phyloP scores from a whole-genome alignment of 2,888 invertebrate species.

The Caenorhabditis virilis region DNA sequence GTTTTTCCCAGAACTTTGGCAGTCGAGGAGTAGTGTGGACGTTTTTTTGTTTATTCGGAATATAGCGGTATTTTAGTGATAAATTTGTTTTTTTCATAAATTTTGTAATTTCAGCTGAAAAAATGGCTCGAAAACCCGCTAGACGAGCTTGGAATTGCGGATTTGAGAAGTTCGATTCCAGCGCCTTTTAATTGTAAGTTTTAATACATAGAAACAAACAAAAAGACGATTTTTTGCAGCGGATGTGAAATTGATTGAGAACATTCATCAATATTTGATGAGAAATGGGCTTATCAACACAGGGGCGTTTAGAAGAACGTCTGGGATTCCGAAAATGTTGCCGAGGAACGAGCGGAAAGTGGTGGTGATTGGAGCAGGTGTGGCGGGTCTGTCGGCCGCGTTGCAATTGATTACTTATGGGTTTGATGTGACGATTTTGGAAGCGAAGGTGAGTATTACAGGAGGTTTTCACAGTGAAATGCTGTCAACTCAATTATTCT shows the following conservation, averaged over 20 bases:
- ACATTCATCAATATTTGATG: constrained; percentile 88
- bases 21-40: constrained; percentile 10
- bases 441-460: constrained; percentile 49
- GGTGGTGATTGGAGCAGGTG: constrained; percentile 67
- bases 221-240: constrained; percentile 7
- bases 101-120: too few species aligned
- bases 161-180: constrained; percentile 80
- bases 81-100: too few species aligned
- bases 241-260: constrained; percentile 57
- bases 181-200: constrained; percentile 80
- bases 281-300: constrained; percentile 96
- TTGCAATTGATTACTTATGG: constrained; percentile 61
- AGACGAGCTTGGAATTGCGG: constrained; percentile 83
- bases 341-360: constrained; percentile 32
- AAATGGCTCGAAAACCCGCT: constrained; percentile 95
- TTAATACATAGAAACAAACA: not conserved
- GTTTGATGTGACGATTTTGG: constrained; percentile 63
- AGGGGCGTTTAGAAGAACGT: constrained; percentile 78
- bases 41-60: constrained; percentile 57
- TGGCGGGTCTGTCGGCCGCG: constrained; percentile 65
- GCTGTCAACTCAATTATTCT: too few species aligned
- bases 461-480: too few species aligned
- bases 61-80: too few species aligned
- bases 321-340: constrained; percentile 9
- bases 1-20: constrained; percentile 55